A percentile compares a stretch with the other conserved stretches of the same genome.
Conservation (phyloP, 2,888 invertebrate genomes). For the Drosophila diplacantha region DNA sequence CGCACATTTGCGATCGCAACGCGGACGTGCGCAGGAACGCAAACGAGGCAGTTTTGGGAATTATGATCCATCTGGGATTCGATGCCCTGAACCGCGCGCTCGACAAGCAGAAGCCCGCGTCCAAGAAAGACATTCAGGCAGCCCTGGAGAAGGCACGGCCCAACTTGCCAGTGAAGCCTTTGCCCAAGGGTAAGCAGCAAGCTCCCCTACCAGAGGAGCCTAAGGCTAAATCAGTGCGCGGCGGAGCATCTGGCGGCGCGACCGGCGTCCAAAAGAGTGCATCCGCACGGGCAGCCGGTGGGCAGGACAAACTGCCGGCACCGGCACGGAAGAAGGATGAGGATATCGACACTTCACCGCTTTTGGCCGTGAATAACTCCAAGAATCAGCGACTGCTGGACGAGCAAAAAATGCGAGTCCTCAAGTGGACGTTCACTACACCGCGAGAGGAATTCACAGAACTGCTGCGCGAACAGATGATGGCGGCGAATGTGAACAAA, state of each 20-base stretch:
- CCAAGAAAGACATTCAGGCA: slow-evolving; percentile 86
- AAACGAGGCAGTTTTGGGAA: slow-evolving; percentile 91
- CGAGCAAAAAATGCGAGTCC: slow-evolving; percentile 93
- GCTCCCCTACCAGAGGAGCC: slow-evolving; percentile 79
- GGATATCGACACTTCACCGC: slow-evolving; percentile 88
- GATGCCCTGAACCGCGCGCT: slow-evolving; percentile 76
- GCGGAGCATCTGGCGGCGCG: slow-evolving; percentile 24
- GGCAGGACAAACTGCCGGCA: slow-evolving; percentile 54
- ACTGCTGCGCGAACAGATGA: slow-evolving; percentile 93
- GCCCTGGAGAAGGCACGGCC: slow-evolving; percentile 91
- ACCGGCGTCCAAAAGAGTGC: slow-evolving; percentile 47
- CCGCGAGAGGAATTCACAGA: slow-evolving; percentile 97
- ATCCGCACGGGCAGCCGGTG: slow-evolving; percentile 41
- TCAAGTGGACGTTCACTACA: slow-evolving; percentile 97
- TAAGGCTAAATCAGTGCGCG: slow-evolving; percentile 75
- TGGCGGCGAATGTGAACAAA: slow-evolving; percentile 90
- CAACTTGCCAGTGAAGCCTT: slow-evolving; percentile 88
- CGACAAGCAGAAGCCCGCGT: slow-evolving; percentile 82
- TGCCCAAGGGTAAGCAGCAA: slow-evolving; percentile 82
- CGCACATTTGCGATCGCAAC: slow-evolving; percentile 92
- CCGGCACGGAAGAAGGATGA: slow-evolving; percentile 87
- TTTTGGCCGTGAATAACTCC: slow-evolving; percentile 88
- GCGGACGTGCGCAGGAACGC: slow-evolving; percentile 94
- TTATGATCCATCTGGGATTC: slow-evolving; percentile 95
- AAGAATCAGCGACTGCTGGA: slow-evolving; percentile 96